Conservation (phyloP, 37 sponge, comb jelly and placozoan species). For the Oopsacas minuta region DNA sequence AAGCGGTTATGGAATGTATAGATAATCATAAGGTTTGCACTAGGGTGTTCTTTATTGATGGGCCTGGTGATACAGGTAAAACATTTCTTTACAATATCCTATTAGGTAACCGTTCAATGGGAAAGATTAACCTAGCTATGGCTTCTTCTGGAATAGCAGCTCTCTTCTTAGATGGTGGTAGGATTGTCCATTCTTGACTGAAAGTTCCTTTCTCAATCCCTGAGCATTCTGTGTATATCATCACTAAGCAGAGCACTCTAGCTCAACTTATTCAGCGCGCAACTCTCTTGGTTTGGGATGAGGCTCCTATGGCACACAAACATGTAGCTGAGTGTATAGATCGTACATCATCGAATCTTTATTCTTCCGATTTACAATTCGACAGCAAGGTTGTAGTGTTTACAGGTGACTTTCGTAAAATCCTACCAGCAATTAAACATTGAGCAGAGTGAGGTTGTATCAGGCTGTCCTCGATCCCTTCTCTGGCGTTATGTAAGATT, state of each 20-base stretch:
- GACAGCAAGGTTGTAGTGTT: neutral
- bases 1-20: neutral
- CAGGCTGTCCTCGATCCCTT: neutral
- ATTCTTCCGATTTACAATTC: neutral
- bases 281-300: neutral
- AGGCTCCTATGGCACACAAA: neutral
- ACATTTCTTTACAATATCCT: neutral
- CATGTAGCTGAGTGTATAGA: neutral
- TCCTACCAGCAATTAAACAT: neutral
- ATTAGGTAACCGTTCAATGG: neutral
- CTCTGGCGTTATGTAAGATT: neutral
- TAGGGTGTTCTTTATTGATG: neutral
- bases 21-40: neutral
- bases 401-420: neutral
- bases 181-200: neutral
- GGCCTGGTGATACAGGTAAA: neutral
- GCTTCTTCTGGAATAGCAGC: constrained; percentile 3
- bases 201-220: neutral
- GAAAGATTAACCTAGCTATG: neutral
- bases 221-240: neutral
- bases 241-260: neutral
- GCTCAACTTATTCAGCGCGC: neutral
- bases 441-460: neutral
- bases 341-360: neutral
- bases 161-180: neutral